Percentiles rank a stretch among this genome's conserved stretches.
phyloP scores from a whole-genome alignment of 2,888 invertebrate genomes.

The Lasius platythorax region DNA sequence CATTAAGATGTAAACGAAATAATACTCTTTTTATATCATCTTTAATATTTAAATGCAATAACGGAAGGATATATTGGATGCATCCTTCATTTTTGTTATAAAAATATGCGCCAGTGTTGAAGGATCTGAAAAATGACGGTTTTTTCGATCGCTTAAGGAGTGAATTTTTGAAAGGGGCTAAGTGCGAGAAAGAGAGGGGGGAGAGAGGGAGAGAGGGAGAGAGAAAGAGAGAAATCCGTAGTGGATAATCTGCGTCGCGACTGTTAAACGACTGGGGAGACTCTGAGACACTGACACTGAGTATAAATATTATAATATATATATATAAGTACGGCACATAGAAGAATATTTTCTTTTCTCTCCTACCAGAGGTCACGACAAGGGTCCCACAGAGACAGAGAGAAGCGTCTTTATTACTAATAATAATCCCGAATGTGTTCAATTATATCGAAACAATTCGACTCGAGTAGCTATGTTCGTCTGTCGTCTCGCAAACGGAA shows the following conservation, averaged over 20 bases:
- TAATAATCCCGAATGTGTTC: not conserved
- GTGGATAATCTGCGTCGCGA: conserved; percentile 14
- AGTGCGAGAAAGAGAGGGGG: not conserved
- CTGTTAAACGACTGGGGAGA: conserved; percentile 32
- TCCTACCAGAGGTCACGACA: conserved; percentile 60
- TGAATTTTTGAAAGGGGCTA: conserved; percentile 2
- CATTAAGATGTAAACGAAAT: not conserved
- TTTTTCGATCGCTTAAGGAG: not conserved
- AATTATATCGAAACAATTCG: not conserved
- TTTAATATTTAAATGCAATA: not conserved
- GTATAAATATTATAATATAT: conserved; percentile 78
- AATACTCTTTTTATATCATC: not conserved
- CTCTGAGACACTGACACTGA: conserved; percentile 67
- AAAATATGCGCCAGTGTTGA: conserved; percentile 14
- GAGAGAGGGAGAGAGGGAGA: too few species aligned
- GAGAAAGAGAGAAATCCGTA: not conserved
- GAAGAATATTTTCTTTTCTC: conserved; percentile 81
- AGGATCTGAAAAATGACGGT: not conserved
- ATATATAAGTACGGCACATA: conserved; percentile 82
- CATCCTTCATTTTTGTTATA: not conserved
- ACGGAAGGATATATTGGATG: not conserved
- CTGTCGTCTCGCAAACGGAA: not conserved
- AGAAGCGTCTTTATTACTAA: conserved; percentile 27
- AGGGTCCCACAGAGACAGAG: conserved; percentile 67
- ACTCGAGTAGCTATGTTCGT: not conserved